These are phyloP conservation scores for Rostratula benghalensis DNA, from an alignment of 2,113 vertebrate genomes.

Conservation along the genomic window DNA sequence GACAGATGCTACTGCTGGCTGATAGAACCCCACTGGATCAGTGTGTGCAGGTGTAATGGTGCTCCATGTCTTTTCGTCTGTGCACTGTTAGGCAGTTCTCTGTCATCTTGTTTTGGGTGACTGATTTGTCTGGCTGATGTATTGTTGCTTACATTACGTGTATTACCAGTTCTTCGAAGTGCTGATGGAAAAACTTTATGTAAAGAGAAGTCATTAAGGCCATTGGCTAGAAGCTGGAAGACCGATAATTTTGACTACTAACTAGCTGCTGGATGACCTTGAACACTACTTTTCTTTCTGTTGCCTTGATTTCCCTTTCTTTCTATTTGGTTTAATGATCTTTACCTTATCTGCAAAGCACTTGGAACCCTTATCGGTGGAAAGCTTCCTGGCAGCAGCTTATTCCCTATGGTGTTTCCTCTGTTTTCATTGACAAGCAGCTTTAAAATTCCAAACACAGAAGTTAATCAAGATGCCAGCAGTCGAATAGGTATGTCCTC, in stretches of 20 bases:
- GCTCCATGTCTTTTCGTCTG: not conserved
- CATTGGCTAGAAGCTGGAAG: not conserved
- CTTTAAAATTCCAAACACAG: not conserved
- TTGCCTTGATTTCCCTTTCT: not conserved
- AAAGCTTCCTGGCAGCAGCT: not conserved
- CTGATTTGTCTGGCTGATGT: not conserved
- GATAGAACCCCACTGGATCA: not conserved
- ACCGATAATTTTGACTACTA: not conserved
- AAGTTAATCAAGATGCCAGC: not conserved
- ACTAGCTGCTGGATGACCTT: not conserved
- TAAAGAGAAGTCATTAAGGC: not conserved
- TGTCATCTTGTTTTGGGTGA: not conserved
- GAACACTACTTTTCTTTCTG: not conserved
- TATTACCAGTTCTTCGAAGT: not conserved
- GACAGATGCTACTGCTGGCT: not conserved
- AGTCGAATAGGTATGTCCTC: not conserved
- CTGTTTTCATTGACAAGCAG: not conserved
- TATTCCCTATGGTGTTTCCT: not conserved
- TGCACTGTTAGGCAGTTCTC: not conserved
- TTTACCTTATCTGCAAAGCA: not conserved
- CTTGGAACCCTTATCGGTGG: not conserved
- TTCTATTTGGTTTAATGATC: not conserved
- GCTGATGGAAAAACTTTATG: not conserved
- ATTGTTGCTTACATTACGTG: not conserved
- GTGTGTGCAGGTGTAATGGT: fast-evolving